These are phyloP conservation scores for Tamias sibiricus DNA, from an alignment of 2,113 vertebrate genomes.

Conservation along the genomic window DNA sequence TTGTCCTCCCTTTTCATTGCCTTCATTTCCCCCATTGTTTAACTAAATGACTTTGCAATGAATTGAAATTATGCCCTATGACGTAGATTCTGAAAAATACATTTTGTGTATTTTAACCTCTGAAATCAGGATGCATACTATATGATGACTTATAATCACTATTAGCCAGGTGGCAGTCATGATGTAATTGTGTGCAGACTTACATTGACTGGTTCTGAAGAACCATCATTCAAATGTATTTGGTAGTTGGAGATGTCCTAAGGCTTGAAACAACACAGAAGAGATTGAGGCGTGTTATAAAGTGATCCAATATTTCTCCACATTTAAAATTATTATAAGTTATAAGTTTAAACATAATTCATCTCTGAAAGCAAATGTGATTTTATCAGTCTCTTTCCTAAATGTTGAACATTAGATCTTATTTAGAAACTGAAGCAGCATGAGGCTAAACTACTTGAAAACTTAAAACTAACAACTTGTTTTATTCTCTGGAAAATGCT, in stretches of 20 bases:
- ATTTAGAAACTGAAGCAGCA: background rate
- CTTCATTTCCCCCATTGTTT: background rate
- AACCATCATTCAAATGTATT: background rate
- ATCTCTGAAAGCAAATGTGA: slow-evolving; percentile 48
- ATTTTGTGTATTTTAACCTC: slow-evolving; percentile 35
- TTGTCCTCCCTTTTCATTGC: background rate
- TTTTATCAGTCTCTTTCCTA: background rate
- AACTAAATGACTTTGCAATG: background rate
- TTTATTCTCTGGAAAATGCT: slow-evolving; percentile 8
- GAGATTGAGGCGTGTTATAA: slow-evolving; percentile 18
- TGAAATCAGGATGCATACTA: background rate
- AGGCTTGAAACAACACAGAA: background rate
- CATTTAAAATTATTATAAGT: background rate
- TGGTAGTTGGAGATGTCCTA: background rate
- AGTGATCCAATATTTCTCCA: background rate
- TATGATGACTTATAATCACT: background rate
- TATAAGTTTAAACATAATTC: slow-evolving; percentile 12
- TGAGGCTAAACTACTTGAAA: background rate
- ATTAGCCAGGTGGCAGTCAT: slow-evolving; percentile 54
- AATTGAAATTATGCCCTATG: background rate
- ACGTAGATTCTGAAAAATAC: background rate
- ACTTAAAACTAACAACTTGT: background rate
- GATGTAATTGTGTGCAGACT: background rate
- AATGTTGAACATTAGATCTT: background rate
- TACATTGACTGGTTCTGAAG: background rate